phyloP scores from a whole-genome alignment of 2,888 invertebrate species.

The Eurytoma adleriae region DNA sequence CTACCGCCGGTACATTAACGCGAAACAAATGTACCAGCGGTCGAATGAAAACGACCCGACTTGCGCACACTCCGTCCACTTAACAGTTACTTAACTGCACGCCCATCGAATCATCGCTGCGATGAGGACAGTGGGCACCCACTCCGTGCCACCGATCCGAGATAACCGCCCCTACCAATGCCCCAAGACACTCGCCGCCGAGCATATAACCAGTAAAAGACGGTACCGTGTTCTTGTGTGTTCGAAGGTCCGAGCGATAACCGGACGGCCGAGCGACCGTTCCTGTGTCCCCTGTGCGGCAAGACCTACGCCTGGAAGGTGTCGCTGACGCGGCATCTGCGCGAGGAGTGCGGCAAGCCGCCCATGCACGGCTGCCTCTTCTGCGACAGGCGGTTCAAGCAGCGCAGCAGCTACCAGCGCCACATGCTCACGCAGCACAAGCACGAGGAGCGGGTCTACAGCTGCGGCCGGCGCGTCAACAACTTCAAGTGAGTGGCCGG shows the following conservation, averaged over 20 bases:
- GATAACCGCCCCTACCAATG: no score
- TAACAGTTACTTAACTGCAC: no score
- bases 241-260: conserved; percentile 28
- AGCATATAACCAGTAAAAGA: not conserved
- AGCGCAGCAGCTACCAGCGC: conserved; percentile 65
- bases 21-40: no score
- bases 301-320: conserved; percentile 84
- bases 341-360: conserved; percentile 72
- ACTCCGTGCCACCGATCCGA: no score
- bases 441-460: conserved; percentile 38
- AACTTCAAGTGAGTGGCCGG: conserved; percentile 19
- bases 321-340: conserved; percentile 76
- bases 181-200: not conserved
- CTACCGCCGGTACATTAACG: no score
- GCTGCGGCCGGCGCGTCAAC: conserved; percentile 14
- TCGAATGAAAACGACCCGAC: no score
- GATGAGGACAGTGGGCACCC: no score
- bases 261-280: conserved; percentile 13
- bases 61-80: no score
- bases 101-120: no score
- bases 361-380: conserved; percentile 71
- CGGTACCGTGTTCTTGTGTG: conserved; percentile 27
- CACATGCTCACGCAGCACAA: conserved; percentile 64
- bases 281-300: conserved; percentile 83
- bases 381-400: conserved; percentile 71